phyloP scores from a whole-genome alignment of 2,113 vertebrate species.

The Brachypodius melanocephalos region DNA sequence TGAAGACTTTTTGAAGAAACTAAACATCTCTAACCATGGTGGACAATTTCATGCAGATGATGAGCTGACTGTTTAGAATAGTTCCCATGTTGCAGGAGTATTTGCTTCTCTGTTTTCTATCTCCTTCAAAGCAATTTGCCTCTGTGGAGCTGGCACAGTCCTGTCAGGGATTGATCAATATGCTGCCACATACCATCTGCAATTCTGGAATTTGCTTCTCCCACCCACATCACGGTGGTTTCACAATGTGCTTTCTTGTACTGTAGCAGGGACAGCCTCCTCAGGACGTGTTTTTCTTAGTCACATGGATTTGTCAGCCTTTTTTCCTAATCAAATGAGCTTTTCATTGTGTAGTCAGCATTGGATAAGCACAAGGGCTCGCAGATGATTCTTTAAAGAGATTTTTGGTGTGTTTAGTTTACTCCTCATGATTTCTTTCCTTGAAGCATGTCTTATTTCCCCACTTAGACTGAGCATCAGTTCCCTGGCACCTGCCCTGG shows the following conservation, averaged over 20 bases:
- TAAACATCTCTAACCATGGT: fast-evolving
- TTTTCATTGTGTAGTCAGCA: not conserved
- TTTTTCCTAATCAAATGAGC: conserved; percentile 15
- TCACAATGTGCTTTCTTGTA: conserved; percentile 55
- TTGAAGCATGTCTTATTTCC: not conserved
- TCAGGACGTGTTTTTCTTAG: conserved; percentile 39
- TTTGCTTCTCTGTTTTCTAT: not conserved
- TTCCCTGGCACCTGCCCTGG: not conserved
- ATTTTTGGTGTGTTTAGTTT: not conserved
- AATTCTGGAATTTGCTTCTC: conserved; percentile 37
- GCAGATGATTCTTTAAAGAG: not conserved
- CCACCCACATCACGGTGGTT: not conserved
- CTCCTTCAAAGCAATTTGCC: not conserved
- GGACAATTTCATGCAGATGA: not conserved
- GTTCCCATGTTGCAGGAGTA: not conserved
- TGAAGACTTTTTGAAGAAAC: not conserved
- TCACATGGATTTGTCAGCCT: conserved; percentile 30
- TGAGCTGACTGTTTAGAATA: not conserved
- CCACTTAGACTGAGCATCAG: not conserved
- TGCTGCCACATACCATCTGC: not conserved
- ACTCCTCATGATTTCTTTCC: not conserved
- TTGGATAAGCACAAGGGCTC: not conserved
- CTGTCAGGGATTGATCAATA: not conserved
- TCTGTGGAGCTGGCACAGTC: not conserved
- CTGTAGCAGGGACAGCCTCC: conserved; percentile 4